Percentiles rank a stretch among this genome's conserved stretches.
Conservation (phyloP, 2,113 vertebrate genomes). For the Trematomus loennbergii region DNA sequence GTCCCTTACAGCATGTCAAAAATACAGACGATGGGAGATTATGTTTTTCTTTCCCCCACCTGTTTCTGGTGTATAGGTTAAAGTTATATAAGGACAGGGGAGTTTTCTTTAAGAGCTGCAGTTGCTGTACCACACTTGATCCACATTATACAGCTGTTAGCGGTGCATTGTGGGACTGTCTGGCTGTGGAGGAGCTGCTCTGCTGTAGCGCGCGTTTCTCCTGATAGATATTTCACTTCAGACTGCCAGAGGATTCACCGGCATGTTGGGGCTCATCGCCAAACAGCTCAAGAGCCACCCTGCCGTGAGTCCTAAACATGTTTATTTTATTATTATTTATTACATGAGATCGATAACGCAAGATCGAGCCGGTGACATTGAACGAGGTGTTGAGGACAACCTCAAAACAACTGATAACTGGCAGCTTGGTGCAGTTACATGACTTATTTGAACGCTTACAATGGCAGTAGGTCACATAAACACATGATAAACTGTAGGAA, state of each 20-base stretch:
- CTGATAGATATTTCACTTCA: background rate
- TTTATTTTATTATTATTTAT: too few species aligned
- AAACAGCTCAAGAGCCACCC: slow-evolving; percentile 82
- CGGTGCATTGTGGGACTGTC: slow-evolving; percentile 60
- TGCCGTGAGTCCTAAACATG: slow-evolving; percentile 74
- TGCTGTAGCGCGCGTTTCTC: background rate
- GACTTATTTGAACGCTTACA: too few species aligned
- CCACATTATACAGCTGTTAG: slow-evolving; percentile 43
- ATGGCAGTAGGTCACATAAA: too few species aligned
- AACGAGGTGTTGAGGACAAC: slow-evolving; percentile 22
- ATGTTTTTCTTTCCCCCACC: background rate
- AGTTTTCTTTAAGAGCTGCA: background rate
- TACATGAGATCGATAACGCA: too few species aligned
- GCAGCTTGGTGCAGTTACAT: too few species aligned
- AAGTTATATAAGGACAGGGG: background rate
- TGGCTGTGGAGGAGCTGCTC: slow-evolving; percentile 22
- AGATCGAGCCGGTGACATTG: slow-evolving; percentile 66
- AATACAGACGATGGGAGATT: background rate
- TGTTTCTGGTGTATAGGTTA: too few species aligned
- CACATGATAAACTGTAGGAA: too few species aligned
- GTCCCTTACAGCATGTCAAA: background rate
- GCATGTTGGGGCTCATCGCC: slow-evolving; percentile 55
- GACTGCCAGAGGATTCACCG: background rate
- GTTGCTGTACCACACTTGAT: background rate
- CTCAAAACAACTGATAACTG: too few species aligned